Evolutionary conservation across 2,888 invertebrate species (phyloP).

Genomic region (Orchestes rusci): DNA sequence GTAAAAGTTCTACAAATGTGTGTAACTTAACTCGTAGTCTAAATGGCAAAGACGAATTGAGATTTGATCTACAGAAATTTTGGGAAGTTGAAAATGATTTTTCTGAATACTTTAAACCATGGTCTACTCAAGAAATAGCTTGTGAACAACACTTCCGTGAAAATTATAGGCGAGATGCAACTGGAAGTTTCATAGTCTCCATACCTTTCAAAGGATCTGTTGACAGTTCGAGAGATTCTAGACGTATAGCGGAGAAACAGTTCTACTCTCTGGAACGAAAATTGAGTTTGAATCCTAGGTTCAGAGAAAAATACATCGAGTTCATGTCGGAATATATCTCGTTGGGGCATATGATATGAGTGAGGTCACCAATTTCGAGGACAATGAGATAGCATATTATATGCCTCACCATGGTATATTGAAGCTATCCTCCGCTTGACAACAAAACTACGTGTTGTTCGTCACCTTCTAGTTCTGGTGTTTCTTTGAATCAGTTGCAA

Average conservation of each 20-base stretch:
- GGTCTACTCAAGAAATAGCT: not conserved
- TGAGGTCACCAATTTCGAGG: not conserved
- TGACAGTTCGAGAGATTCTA: not conserved
- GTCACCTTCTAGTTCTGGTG: constrained; percentile 6
- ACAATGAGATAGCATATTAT: constrained; percentile 5
- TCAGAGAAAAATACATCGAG: not conserved
- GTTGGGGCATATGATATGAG: not conserved
- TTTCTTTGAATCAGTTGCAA: constrained; percentile 24
- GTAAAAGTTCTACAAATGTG: no score
- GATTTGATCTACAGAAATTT: not conserved
- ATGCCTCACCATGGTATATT: constrained; percentile 17
- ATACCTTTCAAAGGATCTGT: not conserved
- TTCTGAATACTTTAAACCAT: not conserved
- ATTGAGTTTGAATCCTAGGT: not conserved
- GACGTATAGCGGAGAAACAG: not conserved
- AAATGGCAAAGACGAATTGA: not conserved
- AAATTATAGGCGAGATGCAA: not conserved
- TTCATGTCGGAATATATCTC: not conserved
- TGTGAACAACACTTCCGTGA: not conserved
- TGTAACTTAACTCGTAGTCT: no score
- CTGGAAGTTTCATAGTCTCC: not conserved
- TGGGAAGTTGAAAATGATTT: not conserved
- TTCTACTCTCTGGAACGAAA: not conserved
- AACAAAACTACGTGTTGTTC: constrained; percentile 18
- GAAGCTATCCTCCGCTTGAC: constrained; percentile 9